Base-by-base conservation (phyloP, 2,113 vertebrate genomes). In the Bubo bubo region DNA sequence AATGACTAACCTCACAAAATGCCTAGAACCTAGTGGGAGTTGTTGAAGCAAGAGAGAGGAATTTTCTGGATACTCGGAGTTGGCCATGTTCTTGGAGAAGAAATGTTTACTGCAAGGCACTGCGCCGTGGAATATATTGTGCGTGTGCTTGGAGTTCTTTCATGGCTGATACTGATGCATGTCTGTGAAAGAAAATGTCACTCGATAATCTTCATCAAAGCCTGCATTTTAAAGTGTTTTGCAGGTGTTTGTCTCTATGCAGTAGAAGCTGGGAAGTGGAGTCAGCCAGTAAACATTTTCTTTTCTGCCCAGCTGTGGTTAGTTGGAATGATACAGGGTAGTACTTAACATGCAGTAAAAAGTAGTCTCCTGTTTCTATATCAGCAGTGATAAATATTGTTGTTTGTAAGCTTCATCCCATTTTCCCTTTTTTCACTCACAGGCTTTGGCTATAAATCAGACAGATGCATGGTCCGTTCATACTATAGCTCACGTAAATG, bases 381-480 rank as follows among this genome's bases (percentile, higher is more conserved):
- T 56, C 45, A 35, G 34, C 21, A 22, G 23, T 71, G 39, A 26
- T 81, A 89, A 92, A 49, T 92, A 27, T 10, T 67, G 20, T 26
- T 73, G 30, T 71, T 66, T 26, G 50, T 58, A 47, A 70, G 9
- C 24, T 34, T 95, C 24, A 49, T 62, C 2, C 0, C 4, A 1
- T 77, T 95, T 64, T 89, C 53, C 17, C 18, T 45, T 86, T 63
- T 75, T 85, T 64, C 53, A 20, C 20, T 52, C 4, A 0, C 0
- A 99, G 99, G 99, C 98, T 41, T 97, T 99, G 30, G 93, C 98
- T 41, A 34, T 99, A 63, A 97, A 98, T 52, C 98, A 96, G 1
- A 98, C 96, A 0, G 99, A 99, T 2, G 98, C 98, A 0, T 99
- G 99, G 99, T 97, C 98, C 6, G 98, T 98, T 62, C 99, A 99